Evolutionary conservation across 2,113 vertebrate species (phyloP).

Genomic region (Ceuthmochares aereus): DNA sequence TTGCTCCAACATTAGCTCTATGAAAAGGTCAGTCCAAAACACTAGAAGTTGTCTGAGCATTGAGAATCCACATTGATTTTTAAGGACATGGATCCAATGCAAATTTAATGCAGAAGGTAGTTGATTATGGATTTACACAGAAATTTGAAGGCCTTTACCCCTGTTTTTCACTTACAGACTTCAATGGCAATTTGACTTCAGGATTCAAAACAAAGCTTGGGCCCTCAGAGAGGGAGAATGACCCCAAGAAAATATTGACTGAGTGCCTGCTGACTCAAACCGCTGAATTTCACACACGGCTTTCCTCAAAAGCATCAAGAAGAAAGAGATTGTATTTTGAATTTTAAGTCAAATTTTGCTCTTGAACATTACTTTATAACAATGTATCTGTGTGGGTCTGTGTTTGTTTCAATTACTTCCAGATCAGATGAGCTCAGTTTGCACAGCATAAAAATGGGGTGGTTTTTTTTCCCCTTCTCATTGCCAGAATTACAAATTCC

Average conservation of each 20-base stretch:
- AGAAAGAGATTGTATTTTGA: constrained; percentile 35
- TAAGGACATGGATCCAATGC: not conserved
- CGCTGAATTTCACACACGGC: not conserved
- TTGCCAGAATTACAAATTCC: constrained; percentile 27
- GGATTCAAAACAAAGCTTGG: constrained; percentile 9
- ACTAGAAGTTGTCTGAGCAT: not conserved
- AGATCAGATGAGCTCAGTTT: constrained; percentile 19
- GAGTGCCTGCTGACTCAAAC: constrained; percentile 39
- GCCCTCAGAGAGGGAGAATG: constrained; percentile 23
- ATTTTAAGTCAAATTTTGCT: constrained; percentile 37
- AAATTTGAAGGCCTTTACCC: not conserved
- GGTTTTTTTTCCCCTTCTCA: not conserved
- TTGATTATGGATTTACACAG: not conserved
- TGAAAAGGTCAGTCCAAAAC: not conserved
- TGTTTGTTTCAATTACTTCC: not conserved
- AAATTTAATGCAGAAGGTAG: not conserved
- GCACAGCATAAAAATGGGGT: not conserved
- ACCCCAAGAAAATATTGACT: constrained; percentile 58
- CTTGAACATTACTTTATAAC: constrained; percentile 6
- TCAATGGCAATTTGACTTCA: not conserved
- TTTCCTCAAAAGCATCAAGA: constrained; percentile 42
- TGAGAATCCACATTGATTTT: not conserved
- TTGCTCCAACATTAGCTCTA: not conserved
- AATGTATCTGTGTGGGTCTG: not conserved
- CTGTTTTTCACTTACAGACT: not conserved